These are phyloP conservation scores for Bombus consobrinus DNA, from an alignment of 1,140 invertebrate species.

Conservation along the genomic window DNA sequence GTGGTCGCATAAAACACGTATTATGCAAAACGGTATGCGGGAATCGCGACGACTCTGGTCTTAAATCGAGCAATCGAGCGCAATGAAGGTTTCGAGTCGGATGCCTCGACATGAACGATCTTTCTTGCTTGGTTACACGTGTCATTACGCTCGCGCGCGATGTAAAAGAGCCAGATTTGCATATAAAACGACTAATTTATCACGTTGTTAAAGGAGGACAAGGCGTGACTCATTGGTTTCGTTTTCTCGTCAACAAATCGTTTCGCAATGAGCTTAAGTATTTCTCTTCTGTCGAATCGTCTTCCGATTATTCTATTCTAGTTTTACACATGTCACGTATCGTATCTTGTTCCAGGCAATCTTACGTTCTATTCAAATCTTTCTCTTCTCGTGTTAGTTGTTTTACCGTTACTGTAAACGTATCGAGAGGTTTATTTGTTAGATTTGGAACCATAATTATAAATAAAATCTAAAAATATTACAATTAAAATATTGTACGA, in stretches of 20 bases:
- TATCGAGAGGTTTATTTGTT: not conserved
- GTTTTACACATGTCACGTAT: not conserved
- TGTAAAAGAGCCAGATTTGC: conserved; percentile 16
- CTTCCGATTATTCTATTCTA: not conserved
- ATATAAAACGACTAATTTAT: conserved; percentile 45
- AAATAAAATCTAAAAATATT: not conserved
- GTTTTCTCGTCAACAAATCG: not conserved
- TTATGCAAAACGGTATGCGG: conserved; percentile 20
- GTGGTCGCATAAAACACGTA: conserved; percentile 28
- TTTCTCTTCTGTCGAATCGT: not conserved
- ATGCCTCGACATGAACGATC: not conserved
- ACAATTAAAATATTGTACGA: not conserved
- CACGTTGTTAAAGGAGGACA: not conserved
- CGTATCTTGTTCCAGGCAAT: not conserved
- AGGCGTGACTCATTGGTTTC: not conserved
- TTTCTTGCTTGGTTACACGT: conserved; percentile 18
- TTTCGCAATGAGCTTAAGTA: not conserved
- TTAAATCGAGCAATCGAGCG: conserved; percentile 32
- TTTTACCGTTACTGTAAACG: not conserved
- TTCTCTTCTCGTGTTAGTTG: not conserved
- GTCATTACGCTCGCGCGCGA: conserved; percentile 2
- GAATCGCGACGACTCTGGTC: not conserved
- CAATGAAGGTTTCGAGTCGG: not conserved
- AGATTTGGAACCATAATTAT: not conserved
- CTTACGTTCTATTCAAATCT: too few relatives aligned